Evolutionary conservation across 1,140 invertebrate genomes (phyloP).

Genomic region (Drosophila gunungcola): DNA sequence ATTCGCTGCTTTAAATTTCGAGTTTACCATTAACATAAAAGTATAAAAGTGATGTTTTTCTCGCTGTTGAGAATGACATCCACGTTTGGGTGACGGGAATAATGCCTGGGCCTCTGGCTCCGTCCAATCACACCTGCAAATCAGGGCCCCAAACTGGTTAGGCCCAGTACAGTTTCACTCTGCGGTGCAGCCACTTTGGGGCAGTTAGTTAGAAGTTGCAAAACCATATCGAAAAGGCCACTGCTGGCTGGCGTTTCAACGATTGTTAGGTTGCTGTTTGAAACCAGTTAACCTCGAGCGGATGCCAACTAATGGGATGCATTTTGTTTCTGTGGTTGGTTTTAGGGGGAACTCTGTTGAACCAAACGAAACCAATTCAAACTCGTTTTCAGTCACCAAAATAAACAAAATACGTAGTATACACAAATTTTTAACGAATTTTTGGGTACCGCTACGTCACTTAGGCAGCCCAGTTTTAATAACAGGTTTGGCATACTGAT

Average conservation of each 20-base stretch:
- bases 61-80: not conserved
- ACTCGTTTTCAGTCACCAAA: constrained; percentile 40
- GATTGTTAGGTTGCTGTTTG: constrained; percentile 24
- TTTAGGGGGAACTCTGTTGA: constrained; percentile 32
- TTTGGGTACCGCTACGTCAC: constrained; percentile 31
- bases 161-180: constrained; percentile 33
- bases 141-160: constrained; percentile 36
- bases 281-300: constrained; percentile 62
- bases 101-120: not conserved
- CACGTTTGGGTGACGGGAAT: constrained; percentile 11
- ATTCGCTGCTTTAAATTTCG: not conserved
- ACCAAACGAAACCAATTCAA: constrained; percentile 43
- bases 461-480: constrained; percentile 54
- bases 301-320: constrained; percentile 20
- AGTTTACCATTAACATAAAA: too few relatives aligned
- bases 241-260: constrained; percentile 19
- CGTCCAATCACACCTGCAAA: constrained; percentile 33
- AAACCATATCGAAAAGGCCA: constrained; percentile 50
- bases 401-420: constrained; percentile 42
- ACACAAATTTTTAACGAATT: constrained; percentile 25
- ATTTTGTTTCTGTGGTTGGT: constrained; percentile 10
- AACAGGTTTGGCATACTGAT: constrained; percentile 63
- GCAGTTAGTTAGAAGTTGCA: constrained; percentile 56
- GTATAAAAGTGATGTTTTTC: not conserved
- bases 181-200: constrained; percentile 11